Percentiles rank a stretch among this genome's conserved stretches.
Evolutionary conservation across 2,113 vertebrate species (phyloP).

Genomic region (Poeciliopsis prolifica): DNA sequence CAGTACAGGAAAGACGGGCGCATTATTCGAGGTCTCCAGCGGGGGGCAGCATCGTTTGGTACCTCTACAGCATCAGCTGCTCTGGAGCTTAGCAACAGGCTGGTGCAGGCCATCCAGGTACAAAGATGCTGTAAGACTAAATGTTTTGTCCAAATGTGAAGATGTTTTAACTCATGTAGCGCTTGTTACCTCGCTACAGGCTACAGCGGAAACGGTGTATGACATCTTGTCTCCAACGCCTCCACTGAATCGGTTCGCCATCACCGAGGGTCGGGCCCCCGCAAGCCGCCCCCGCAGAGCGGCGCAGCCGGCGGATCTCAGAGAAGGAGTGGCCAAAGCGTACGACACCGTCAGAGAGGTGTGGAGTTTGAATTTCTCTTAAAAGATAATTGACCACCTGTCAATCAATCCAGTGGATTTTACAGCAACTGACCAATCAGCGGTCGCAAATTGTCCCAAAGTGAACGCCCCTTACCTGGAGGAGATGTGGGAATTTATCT

Average conservation of each 20-base stretch:
- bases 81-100: conserved; percentile 91
- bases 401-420: too few species aligned
- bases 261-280: conserved; percentile 82
- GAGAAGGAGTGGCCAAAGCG: conserved; percentile 91
- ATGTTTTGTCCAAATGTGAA: not conserved
- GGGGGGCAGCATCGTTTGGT: conserved; percentile 90
- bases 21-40: conserved; percentile 91
- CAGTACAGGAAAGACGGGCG: conserved; percentile 93
- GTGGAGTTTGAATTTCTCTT: not conserved
- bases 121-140: not conserved
- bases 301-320: conserved; percentile 88
- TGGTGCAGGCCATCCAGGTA: conserved; percentile 94
- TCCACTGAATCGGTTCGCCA: conserved; percentile 81
- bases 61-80: conserved; percentile 91
- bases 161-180: not conserved
- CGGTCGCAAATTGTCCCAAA: too few species aligned
- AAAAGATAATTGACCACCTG: not conserved
- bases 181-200: conserved; percentile 56
- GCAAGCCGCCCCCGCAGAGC: conserved; percentile 76
- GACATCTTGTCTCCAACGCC: conserved; percentile 92
- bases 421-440: too few species aligned
- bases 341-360: conserved; percentile 93
- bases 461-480: too few species aligned
- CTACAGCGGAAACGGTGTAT: conserved; percentile 92
- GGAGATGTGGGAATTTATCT: too few species aligned